These are phyloP conservation scores for Xylocampa areola DNA, from an alignment of 2,888 invertebrate species.

Conservation along the genomic window DNA sequence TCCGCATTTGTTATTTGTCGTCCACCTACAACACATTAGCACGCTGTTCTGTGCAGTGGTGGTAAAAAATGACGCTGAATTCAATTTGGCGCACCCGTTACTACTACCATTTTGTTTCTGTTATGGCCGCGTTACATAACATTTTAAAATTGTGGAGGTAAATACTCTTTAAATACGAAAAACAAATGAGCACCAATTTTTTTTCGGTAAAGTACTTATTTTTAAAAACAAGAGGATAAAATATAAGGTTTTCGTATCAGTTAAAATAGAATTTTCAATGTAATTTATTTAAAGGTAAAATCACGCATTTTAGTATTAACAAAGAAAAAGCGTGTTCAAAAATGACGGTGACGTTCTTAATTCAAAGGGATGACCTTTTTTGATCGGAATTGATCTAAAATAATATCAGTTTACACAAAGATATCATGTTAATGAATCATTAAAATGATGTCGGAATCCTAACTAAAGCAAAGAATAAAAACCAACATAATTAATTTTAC, in stretches of 20 bases:
- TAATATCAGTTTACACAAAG: slow-evolving; percentile 22
- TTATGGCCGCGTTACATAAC: slow-evolving; percentile 25
- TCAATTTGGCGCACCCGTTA: slow-evolving; percentile 64
- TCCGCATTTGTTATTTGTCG: slow-evolving; percentile 38
- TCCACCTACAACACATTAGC: slow-evolving; percentile 46
- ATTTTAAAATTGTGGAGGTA: slow-evolving; percentile 32
- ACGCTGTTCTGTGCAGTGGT: slow-evolving; percentile 32
- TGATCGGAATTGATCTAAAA: not conserved
- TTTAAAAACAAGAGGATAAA: too few relatives aligned
- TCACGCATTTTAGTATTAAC: too few relatives aligned
- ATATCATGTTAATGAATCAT: slow-evolving; percentile 1
- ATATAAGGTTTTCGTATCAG: too few relatives aligned
- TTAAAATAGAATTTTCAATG: too few relatives aligned
- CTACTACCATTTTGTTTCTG: slow-evolving; percentile 45
- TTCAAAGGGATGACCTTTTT: slow-evolving; percentile 11
- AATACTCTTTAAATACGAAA: slow-evolving; percentile 3
- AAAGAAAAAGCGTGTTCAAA: not conserved
- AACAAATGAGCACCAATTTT: not conserved
- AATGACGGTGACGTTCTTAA: slow-evolving; percentile 8
- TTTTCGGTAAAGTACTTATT: too few relatives aligned
- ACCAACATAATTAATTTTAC: not conserved
- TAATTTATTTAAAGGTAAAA: too few relatives aligned
- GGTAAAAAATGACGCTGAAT: slow-evolving; percentile 61
- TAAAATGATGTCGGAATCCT: not conserved
- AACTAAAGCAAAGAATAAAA: not conserved